Evolutionary conservation across 2,888 invertebrate genomes (phyloP), one percentile per base, ranked within the genome.

Genomic region (Notodonta ziczac): DNA sequence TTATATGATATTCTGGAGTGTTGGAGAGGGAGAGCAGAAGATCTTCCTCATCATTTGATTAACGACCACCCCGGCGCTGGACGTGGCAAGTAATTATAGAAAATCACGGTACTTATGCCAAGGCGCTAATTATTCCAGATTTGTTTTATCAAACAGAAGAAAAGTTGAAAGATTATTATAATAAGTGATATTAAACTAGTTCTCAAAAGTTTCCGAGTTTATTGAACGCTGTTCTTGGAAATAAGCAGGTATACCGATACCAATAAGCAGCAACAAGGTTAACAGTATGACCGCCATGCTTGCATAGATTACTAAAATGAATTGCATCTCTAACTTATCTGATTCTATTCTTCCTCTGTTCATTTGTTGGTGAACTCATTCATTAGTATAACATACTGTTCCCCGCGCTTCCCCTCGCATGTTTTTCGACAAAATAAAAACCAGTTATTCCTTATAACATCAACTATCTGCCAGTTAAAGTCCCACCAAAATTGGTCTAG

Each of bases 51-150:
- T 62, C 61, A 60, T 75, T 72, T 81, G 74, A 79, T 70, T 74
- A 71, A 78, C 72, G 73, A 73, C 48, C 65, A 61, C 55, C 60
- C 56, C 51, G 59, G 57, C 66, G 40, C 66, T 72, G 71, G 62
- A 61, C 62, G 67, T 77, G 73, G 73, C 72, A 78, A 79, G 68
- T 78, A 74, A 78, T 81, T 78, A 76, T 65, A 66, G 70, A 74
- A 71, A 70, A 76, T 67, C 66, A 69, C n/a, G 14, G 40, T n/a
- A 46, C n/a, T 52, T 32, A 35, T 52, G 32, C 52, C 32, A 32
- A 32, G 52, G 13, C 57, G 62, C 61, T 70, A 70, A 71, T 70
- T 71, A 70, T 65, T 32, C 12, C 52, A 52, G 32, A 32, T 13
- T 52, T 52, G 35, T 52, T 32, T 14, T 13, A 32, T 12, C 52